Percentiles rank a stretch among this genome's conserved stretches.
These are phyloP conservation scores for Thaumatotibia leucotreta DNA, from an alignment of 1,140 invertebrate species.

Conservation along the genomic window DNA sequence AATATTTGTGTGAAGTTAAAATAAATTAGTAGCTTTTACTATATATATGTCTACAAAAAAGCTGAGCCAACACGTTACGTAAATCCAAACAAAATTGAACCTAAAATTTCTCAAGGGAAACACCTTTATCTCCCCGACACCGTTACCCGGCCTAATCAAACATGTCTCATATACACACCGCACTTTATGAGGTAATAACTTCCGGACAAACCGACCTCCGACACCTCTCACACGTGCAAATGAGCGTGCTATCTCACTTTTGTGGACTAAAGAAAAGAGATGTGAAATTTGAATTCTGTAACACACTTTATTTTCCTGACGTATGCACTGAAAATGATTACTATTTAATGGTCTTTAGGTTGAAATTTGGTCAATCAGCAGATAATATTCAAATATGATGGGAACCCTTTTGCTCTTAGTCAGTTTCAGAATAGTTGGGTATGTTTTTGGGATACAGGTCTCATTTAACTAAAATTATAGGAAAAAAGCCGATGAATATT, in stretches of 20 bases:
- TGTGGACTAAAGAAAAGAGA: not conserved
- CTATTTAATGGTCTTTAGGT: too few relatives aligned
- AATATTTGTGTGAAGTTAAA: too few relatives aligned
- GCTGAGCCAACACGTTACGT: not conserved
- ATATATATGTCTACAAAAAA: not conserved
- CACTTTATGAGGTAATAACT: slow-evolving; percentile 13
- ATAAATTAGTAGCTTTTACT: too few relatives aligned
- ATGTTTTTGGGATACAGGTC: too few relatives aligned
- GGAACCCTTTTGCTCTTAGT: too few relatives aligned
- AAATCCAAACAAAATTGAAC: slow-evolving; percentile 10
- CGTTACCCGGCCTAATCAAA: slow-evolving; percentile 11
- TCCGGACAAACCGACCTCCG: slow-evolving; percentile 5
- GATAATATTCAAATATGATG: too few relatives aligned
- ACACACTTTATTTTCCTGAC: not conserved
- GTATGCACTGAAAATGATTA: not conserved
- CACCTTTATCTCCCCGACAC: not conserved
- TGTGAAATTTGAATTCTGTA: not conserved
- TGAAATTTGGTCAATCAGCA: too few relatives aligned
- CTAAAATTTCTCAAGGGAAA: slow-evolving; percentile 7
- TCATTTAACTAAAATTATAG: too few relatives aligned
- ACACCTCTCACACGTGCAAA: slow-evolving; percentile 1
- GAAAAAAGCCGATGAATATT: too few relatives aligned
- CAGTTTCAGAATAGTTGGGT: too few relatives aligned
- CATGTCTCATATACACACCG: not conserved
- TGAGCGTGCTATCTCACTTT: not conserved